Evolutionary conservation across 2,113 vertebrate species (phyloP), one percentile per base, ranked within the genome.

Genomic region (Neoarius graeffei): DNA sequence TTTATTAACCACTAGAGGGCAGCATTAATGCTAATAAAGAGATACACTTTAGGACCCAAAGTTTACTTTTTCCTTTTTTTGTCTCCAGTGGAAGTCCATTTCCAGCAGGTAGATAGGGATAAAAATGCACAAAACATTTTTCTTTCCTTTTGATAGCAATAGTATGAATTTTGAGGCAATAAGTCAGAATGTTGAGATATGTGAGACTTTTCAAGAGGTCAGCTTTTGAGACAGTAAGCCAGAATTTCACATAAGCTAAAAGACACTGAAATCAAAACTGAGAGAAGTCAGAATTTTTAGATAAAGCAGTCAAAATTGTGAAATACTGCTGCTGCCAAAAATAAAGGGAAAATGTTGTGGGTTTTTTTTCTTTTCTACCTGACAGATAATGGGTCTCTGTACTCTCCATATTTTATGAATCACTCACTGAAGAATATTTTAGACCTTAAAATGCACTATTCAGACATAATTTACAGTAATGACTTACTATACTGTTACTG

Each of bases 1-100:
- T 85, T 48, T 83, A 74, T 77, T 92, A 50, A 89, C 91, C 93
- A 91, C 69, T 54, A 90, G 93, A 88, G 89, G 92, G 74, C 92
- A 93, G 91, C 88, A 76, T 90, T 84, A 73, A 81, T 20, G 81
- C 60, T 76, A 84, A 83, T 83, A 84, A 88, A 82, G 76, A 88
- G 57, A 84, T 59, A 71, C 86, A 25, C 42, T 71, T 84, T 67
- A 79, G 59, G 82, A 62, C 20, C 77, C 50, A 77, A 8, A 0
- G 77, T 60, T 71, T 82, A 59, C 8, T 62, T 60, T 80, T 30
- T 30, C 56, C 62, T 17, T 62, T 79, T 57, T 54, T 80, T 85
- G 5, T 57, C 66, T 69, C 13, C 30, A 42, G 1, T 73, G 15
- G 30, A 73, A 73, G 7, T 30, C 2, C 30, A 17, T 73, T 71